Percentiles rank a stretch among this genome's conserved stretches.
Evolutionary conservation across 2,113 vertebrate species (phyloP).

Genomic region (Furnarius figulus): DNA sequence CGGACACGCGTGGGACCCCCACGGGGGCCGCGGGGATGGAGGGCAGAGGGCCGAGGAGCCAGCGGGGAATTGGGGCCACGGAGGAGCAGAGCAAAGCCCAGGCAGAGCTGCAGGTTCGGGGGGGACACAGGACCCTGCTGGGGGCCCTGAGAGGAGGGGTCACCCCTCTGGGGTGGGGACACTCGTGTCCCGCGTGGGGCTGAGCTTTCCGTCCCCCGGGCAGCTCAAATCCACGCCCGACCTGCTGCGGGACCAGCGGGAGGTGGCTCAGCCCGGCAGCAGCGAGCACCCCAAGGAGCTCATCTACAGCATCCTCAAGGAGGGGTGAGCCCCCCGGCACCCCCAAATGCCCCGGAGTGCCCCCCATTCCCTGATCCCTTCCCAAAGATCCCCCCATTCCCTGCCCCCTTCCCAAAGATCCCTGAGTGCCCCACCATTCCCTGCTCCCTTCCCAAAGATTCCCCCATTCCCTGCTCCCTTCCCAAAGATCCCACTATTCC

Average conservation of each 20-base stretch:
- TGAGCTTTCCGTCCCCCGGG: background rate
- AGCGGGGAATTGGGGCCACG: background rate
- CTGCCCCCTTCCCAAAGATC: no score
- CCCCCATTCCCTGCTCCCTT: no score
- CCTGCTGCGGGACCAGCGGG: constrained; percentile 89
- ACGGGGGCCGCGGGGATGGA: background rate
- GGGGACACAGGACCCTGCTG: fast-evolving
- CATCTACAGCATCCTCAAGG: constrained; percentile 84
- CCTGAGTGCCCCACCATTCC: no score
- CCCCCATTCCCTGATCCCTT: no score
- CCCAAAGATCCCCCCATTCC: no score
- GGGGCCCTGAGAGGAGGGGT: background rate
- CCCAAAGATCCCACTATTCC: no score
- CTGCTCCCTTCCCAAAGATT: no score
- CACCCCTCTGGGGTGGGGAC: no score
- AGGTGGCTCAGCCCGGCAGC: constrained; percentile 72
- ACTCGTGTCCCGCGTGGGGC: background rate
- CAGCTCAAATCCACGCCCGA: constrained; percentile 90
- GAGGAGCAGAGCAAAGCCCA: constrained; percentile 62
- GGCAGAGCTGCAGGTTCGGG: constrained; percentile 77
- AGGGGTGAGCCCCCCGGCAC: constrained; percentile 84
- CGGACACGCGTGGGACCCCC: background rate
- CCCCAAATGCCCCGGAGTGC: no score
- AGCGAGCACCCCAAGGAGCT: constrained; percentile 79
- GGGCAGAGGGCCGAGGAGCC: background rate